Evolutionary conservation across 2,113 vertebrate species (phyloP), one percentile per base, ranked within the genome.

Genomic region (Drymodes brunneopygia): DNA sequence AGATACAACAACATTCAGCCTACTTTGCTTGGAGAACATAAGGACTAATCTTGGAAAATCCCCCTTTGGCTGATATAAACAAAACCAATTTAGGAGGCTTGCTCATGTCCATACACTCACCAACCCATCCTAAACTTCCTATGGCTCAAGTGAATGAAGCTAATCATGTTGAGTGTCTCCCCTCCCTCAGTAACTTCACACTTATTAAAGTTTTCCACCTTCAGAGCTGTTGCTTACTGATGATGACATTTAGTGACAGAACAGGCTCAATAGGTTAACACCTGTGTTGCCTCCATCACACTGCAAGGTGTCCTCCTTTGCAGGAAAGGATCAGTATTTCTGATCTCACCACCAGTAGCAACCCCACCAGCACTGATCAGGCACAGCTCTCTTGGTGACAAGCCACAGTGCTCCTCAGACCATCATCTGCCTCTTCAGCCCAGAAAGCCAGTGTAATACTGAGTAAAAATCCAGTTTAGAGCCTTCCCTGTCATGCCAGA

Each of bases 291-390:
- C 15, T 47, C 50, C 44, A 53, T 29, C 44, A 87, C 45, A 29
- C 44, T 64, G 40, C 25, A 58, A 79, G 10, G 33, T 79, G 33
- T 72, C 38, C 33, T 58, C 22, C 33, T 66, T n/a, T 42, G 31
- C 18, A 66, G 44, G 16, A 81, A 81, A 36, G n/a, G 12, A 19
- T 35, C 23, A 21, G 15, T 21, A 62, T 29, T 90, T 81, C 69
- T 79, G 11, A 79, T n/a, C 27, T 24, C 53, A 36, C 9, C 11
- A 87, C 20, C 44, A 67, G 22, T 3, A 89, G 58, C 24, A 73
- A 38, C 1, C 12, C n/a, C 35, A 72, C 3, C 31, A 61, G 12
- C 0, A 0, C 8, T 28, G 23, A 64, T 8, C 36, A 54, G 45
- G 16, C 31, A 80, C 3, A 33, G 29, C 18, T 17, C 48, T 71